Base-by-base conservation (phyloP, 2,888 invertebrate genomes). In the Himalopsyche japonica region DNA sequence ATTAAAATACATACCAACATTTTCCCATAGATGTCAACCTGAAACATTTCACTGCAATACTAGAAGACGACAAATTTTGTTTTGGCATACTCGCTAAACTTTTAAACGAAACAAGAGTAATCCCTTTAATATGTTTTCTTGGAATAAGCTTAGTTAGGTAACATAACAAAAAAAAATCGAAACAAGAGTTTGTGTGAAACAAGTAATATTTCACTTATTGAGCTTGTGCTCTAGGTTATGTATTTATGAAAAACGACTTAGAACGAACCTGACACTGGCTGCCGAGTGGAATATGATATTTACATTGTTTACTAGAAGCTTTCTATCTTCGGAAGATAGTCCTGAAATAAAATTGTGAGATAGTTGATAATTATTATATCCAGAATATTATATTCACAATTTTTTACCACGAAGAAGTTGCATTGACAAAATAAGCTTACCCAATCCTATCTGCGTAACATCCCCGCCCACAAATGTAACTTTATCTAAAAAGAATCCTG, bases 251-350 rank as follows among this genome's bases (percentile, higher is more conserved):
- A 37, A 79, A 1, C 6, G 8, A 10, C 8, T 0, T 37, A 34
- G 80, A 18, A 79, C 64, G 88, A 90, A 92, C 93, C 94, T 93
- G 2, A 97, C 95, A 77, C 96, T 96, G 0, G 97, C 97, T 2
- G 97, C 97, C 3, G 94, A 94, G 88, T 97, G 96, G 88, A 95
- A 96, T 1, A 97, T 93, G 0, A 97, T 90, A 30, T 94, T 92
- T 0, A 96, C 94, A 86, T 94, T 92, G 4, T 94, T 91, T 5
- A 94, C 89, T 0, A 94, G 88, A 0, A 93, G 87, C 0, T 92
- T 87, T 85, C 93, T 89, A 37, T 93, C 91, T 79, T 91, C 91
- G 37, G 91, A 90, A 0, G 93, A 91, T 15, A 93, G 88, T 80
- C 95, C 95, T 93, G 88, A 18, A 88, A 88, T 81, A 27, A 82